Percentiles rank a stretch among this genome's conserved stretches.
Conservation (phyloP, 2,888 invertebrate species). For the Cerastis leucographa region DNA sequence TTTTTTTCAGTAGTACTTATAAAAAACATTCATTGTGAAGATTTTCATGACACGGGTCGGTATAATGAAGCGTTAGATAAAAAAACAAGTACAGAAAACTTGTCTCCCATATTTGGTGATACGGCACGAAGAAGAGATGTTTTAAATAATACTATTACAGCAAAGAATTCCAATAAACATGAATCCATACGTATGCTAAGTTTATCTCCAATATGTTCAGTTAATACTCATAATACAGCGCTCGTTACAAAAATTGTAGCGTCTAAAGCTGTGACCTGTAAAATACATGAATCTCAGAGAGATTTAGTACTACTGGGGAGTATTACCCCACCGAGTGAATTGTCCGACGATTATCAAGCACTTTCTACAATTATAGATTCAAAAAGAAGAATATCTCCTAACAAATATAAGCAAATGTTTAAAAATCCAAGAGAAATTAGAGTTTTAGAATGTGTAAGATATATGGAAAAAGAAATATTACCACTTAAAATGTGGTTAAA, state of each 20-base stretch:
- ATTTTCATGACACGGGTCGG: slow-evolving; percentile 2
- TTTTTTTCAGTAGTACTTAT: slow-evolving; percentile 52
- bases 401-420: slow-evolving; percentile 17
- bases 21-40: neutral
- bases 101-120: slow-evolving; percentile 18
- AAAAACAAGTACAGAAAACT: slow-evolving; percentile 64
- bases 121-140: neutral
- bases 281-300: slow-evolving; percentile 49
- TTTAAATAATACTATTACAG: neutral
- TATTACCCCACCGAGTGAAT: slow-evolving; percentile 30
- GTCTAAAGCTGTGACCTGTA: slow-evolving; percentile 63
- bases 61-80: slow-evolving; percentile 60
- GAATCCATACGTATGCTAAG: slow-evolving; percentile 70
- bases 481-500: slow-evolving; percentile 80
- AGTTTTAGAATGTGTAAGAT: slow-evolving; percentile 75
- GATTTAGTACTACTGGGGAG: slow-evolving; percentile 33
- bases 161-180: slow-evolving; percentile 16
- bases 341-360: slow-evolving; percentile 26
- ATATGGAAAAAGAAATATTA: slow-evolving; percentile 81
- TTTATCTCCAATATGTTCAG: slow-evolving; percentile 76
- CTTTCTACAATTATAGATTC: slow-evolving; percentile 31
- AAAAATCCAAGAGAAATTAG: slow-evolving; percentile 76
- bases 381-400: slow-evolving; percentile 21
- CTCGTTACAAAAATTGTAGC: slow-evolving; percentile 33
- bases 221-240: slow-evolving; percentile 70